Conservation (phyloP, 2,797 vertebrate genomes). For the Clamator glandarius region DNA sequence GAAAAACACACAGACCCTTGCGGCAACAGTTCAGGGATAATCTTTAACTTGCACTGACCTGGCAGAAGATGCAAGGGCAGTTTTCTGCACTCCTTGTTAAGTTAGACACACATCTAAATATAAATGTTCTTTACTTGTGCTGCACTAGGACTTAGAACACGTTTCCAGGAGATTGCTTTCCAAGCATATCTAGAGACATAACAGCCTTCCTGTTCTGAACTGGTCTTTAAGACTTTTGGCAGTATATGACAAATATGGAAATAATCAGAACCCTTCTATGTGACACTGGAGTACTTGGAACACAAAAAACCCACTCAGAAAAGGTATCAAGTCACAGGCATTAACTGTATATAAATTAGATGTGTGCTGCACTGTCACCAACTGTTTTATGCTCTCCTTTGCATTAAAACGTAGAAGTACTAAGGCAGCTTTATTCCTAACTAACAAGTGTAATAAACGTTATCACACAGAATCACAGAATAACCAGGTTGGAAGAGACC, state of each 20-base stretch:
- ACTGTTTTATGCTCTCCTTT: neutral
- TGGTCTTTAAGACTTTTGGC: constrained; percentile 55
- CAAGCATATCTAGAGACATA: constrained; percentile 25
- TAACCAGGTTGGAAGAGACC: too few species aligned
- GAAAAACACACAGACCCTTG: neutral
- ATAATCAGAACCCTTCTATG: constrained; percentile 52
- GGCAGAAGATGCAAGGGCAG: neutral
- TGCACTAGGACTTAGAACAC: constrained; percentile 7
- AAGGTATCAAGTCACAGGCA: constrained; percentile 30
- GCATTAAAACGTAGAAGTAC: neutral
- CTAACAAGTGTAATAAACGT: neutral
- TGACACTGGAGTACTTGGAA: constrained; percentile 53
- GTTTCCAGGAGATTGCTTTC: constrained; percentile 19
- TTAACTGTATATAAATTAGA: constrained; percentile 37
- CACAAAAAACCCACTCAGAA: neutral
- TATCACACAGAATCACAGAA: too few species aligned
- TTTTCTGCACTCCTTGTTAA: neutral
- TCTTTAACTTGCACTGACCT: constrained; percentile 19
- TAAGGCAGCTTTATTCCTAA: neutral
- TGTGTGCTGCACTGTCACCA: neutral
- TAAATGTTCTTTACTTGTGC: constrained; percentile 24
- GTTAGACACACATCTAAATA: constrained; percentile 24
- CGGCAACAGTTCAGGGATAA: constrained; percentile 2
- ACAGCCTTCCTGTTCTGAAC: constrained; percentile 41
- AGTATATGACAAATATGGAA: constrained; percentile 61